Evolutionary conservation across 2,797 vertebrate genomes (phyloP).

Genomic region (Neosilurus mollespiculum): DNA sequence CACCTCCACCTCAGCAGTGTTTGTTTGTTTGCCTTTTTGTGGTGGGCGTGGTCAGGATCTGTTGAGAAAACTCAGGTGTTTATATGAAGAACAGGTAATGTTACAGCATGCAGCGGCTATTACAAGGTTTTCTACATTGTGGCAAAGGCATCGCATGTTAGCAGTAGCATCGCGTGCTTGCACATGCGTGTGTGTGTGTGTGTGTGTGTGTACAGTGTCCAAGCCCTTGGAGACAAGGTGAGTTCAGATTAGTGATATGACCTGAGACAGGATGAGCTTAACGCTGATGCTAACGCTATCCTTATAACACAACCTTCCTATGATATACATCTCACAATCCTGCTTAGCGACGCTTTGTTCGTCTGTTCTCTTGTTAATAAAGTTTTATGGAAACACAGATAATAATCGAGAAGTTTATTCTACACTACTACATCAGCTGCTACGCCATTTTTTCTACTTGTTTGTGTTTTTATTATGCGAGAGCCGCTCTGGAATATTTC

Average conservation of each 20-base stretch:
- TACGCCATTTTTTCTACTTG: not conserved
- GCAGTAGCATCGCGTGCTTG: not conserved
- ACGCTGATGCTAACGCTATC: slow-evolving; percentile 64
- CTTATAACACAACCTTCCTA: slow-evolving; percentile 64
- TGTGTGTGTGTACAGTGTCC: not conserved
- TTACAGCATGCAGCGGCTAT: not conserved
- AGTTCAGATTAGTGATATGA: slow-evolving; percentile 67
- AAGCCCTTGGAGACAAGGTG: slow-evolving; percentile 56
- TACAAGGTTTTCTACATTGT: too few relatives aligned
- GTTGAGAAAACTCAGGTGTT: not conserved
- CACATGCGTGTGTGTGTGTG: not conserved
- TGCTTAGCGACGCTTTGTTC: slow-evolving; percentile 17
- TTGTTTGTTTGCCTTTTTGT: not conserved
- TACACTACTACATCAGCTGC: not conserved
- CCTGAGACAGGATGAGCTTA: slow-evolving; percentile 69
- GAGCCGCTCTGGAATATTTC: not conserved
- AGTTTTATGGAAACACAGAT: not conserved
- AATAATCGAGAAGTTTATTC: not conserved
- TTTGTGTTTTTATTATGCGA: not conserved
- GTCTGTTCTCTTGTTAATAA: not conserved
- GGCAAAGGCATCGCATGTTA: too few relatives aligned
- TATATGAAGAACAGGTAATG: not conserved
- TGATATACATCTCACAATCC: slow-evolving; percentile 52
- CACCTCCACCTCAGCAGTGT: not conserved
- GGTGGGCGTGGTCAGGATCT: not conserved